phyloP scores from a whole-genome alignment of 2,888 invertebrate species.

The Drosophila leonis region DNA sequence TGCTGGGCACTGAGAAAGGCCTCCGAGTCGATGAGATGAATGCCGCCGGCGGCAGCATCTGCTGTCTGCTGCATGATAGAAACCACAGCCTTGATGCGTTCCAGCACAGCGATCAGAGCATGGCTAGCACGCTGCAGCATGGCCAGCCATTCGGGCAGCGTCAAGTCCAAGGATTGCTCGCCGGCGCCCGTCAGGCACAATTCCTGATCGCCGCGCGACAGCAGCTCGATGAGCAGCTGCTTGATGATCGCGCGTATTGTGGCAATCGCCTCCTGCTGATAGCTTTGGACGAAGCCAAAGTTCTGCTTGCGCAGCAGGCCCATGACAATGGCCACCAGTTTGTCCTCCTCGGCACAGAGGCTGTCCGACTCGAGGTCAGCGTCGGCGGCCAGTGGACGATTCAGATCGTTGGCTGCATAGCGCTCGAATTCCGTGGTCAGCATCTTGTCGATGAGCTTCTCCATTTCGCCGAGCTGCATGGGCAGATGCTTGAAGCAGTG shows the following conservation, averaged over 20 bases:
- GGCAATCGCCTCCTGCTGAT: conserved; percentile 95
- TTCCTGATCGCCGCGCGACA: conserved; percentile 87
- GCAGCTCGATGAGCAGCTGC: conserved; percentile 93
- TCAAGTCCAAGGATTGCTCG: conserved; percentile 86
- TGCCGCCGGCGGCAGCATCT: conserved; percentile 87
- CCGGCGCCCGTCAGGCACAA: conserved; percentile 87
- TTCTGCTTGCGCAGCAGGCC: conserved; percentile 95
- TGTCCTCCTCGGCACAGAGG: conserved; percentile 88
- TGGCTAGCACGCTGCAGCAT: conserved; percentile 89
- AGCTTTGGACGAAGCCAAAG: conserved; percentile 94
- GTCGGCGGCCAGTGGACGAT: conserved; percentile 89
- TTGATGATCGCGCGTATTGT: conserved; percentile 95
- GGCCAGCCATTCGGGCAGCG: conserved; percentile 89
- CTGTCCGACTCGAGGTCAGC: conserved; percentile 85
- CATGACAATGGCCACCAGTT: conserved; percentile 94
- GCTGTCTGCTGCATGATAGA: conserved; percentile 92
- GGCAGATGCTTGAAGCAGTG: conserved; percentile 98
- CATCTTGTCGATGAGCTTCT: conserved; percentile 98
- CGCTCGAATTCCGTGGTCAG: conserved; percentile 97
- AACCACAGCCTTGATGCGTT: conserved; percentile 90
- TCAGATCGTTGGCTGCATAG: conserved; percentile 95
- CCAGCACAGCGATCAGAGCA: conserved; percentile 89
- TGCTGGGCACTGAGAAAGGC: conserved; percentile 90
- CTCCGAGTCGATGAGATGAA: conserved; percentile 88
- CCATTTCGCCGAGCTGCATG: conserved; percentile 97